Evolutionary conservation across 2,888 invertebrate species (phyloP), one percentile per base, ranked within the genome.

Genomic region (Agonopterix subpropinquella): DNA sequence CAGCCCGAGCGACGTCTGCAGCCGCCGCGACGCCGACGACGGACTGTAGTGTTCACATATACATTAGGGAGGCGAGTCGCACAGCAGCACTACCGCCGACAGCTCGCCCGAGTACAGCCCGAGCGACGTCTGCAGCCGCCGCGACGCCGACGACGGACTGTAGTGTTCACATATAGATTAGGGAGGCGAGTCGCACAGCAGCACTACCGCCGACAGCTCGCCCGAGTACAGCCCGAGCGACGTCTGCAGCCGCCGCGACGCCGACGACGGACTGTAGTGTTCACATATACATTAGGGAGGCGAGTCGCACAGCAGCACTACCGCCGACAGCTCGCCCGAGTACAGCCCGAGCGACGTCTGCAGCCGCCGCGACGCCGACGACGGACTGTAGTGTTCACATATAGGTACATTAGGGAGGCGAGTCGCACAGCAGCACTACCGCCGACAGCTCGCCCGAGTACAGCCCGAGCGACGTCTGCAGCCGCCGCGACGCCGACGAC

Each of bases 291-390:
- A n/a, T n/a, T n/a, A n/a, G 11, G 72, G 69, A 41, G 65, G 66
- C 13, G 53, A 46, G 48, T 95, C 95, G 42, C 93, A 94, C 62
- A 98, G 89, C 47, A 99, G 86, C 45, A 99, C 98, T 46, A 95
- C 89, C 9, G 95, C 99, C 69, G 94, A 93, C 53, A 99, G 89
- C 70, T 97, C 96, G 71, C 94, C 92, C 1, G 98, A 97, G 88
- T 99, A 99, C 18, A 99, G 89, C 18, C 95, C 95, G 73, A 99
- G 92, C 41, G 98, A 95, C 59, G 97, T 98, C 88, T 98, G 98
- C 36, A 98, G 89, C 47, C 96, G 90, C 61, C 95, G 95, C 4
- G 96, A 95, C 51, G 92, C 91, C 39, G 88, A 67, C 9, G 55
- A 36, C 0, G 61, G 62, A 11, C 70, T 70, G 56, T n/a, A n/a